Evolutionary conservation across 2,113 vertebrate species (phyloP), one percentile per base, ranked within the genome.

Genomic region (Peromyscus polionotus): DNA sequence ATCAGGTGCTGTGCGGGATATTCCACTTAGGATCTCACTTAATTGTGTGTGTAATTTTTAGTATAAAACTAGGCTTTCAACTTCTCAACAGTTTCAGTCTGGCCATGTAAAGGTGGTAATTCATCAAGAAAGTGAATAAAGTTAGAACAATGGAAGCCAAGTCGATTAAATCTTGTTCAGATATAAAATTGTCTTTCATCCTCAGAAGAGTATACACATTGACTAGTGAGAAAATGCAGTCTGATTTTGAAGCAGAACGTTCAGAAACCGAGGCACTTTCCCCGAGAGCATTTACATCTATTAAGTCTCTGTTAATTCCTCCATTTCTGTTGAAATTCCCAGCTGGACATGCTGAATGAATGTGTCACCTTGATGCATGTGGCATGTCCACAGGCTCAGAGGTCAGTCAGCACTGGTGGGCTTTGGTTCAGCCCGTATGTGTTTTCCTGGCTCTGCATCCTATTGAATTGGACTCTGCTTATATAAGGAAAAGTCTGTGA

Each of bases 401-500:
- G 31, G 65, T 90, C 65, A 54, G 33, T 75, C 87, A 97, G 42
- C 83, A 54, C 57, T 63, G 48, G 45, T 94, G 94, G 84, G 76
- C 80, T 95, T 86, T 42, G 17, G 72, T 48, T 33, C 4, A 8
- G 76, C 73, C 57, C 31, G 48, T 83, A 63, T 97, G 67, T 97
- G 67, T 96, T 97, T 93, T 96, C 81, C 70, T 95, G 57, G 70
- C 89, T 91, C 86, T 94, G 14, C 1, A 8, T 94, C 68, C 86
- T 90, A 65, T 80, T 94, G 76, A 92, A 85, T 39, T 96, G 36
- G 45, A 83, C 76, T 91, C 81, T 87, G 84, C 90, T 96, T 91
- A 89, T 85, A 89, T 86, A 97, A 96, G 94, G 85, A 96, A 95
- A 91, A 91, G 73, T 93, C 89, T 96, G 48, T 96, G 96, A 89